Evolutionary conservation across 2,113 vertebrate genomes (phyloP).

Genomic region (chimpanzee (Pan troglodytes)): NHGRI_mPanTro3-v2.1_pri NC_072414.2:73672501-73673000

Average conservation of each 20-base stretch:
- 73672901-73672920: background rate
- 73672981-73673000: background rate
- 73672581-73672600: background rate
- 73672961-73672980: background rate
- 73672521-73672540: background rate
- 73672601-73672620: background rate
- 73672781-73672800: background rate
- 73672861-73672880: background rate
- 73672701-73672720: background rate
- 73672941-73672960: background rate
- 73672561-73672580: background rate
- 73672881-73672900: background rate
- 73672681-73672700: background rate
- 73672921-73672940: background rate
- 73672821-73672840: background rate
- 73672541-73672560: background rate
- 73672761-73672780: background rate
- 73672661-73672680: too few species aligned
- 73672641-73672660: background rate
- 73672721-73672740: background rate
- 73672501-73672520: background rate
- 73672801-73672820: background rate
- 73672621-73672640: background rate
- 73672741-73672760: background rate
- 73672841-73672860: background rate